Percentiles rank a stretch among this genome's conserved stretches.
phyloP scores from a whole-genome alignment of 2,888 invertebrate genomes.

The Automeris io region DNA sequence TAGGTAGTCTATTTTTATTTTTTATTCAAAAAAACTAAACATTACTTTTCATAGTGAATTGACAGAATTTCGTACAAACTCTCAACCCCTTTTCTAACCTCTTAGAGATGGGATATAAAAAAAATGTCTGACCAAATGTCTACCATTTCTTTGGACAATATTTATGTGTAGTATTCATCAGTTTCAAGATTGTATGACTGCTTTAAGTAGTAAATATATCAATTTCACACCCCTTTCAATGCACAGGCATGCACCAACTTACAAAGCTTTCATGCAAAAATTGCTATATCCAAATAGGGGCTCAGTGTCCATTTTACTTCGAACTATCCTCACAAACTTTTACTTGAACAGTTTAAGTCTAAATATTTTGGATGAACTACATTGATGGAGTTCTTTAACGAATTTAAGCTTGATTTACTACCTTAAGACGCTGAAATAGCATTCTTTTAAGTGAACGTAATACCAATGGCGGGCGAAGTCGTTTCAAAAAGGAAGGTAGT shows the following conservation, averaged over 20 bases:
- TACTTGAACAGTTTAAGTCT: slow-evolving; percentile 15
- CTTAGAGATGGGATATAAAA: too few species aligned
- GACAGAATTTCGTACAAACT: too few species aligned
- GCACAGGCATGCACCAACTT: slow-evolving; percentile 45
- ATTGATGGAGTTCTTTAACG: slow-evolving; percentile 40
- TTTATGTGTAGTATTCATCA: background rate
- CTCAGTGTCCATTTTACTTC: slow-evolving; percentile 22
- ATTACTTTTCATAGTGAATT: too few species aligned
- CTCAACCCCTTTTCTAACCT: too few species aligned
- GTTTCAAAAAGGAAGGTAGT: too few species aligned
- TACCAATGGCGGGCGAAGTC: slow-evolving; percentile 7
- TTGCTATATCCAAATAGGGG: slow-evolving; percentile 35
- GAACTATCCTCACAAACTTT: slow-evolving; percentile 14
- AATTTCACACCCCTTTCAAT: slow-evolving; percentile 35
- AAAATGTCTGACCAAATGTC: too few species aligned
- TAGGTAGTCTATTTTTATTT: too few species aligned
- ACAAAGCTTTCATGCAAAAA: slow-evolving; percentile 39
- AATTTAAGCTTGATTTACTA: slow-evolving; percentile 53
- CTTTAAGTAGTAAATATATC: background rate
- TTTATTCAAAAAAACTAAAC: too few species aligned
- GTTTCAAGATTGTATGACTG: background rate
- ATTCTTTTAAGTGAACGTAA: slow-evolving; percentile 1
- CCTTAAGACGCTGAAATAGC: slow-evolving; percentile 30
- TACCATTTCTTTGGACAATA: too few species aligned
- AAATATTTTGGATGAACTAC: slow-evolving; percentile 23